Evolutionary conservation across 2,888 invertebrate species (phyloP).

Genomic region (Listrodromus nycthemerus): DNA sequence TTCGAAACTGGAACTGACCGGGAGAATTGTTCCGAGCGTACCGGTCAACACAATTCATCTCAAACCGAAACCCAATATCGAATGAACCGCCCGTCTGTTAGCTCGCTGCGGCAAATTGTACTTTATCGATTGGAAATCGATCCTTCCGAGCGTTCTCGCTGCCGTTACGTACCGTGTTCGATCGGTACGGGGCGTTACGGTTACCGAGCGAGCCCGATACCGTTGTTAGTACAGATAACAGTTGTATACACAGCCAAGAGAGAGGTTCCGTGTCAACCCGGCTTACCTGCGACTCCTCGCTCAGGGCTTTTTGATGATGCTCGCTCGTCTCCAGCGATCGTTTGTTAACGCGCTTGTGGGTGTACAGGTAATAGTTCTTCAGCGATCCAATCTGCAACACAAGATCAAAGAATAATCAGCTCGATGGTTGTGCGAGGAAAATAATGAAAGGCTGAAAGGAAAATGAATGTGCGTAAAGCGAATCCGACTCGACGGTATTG

Average conservation of each 20-base stretch:
- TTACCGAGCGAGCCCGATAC: not conserved
- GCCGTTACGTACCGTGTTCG: not conserved
- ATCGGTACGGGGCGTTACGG: not conserved
- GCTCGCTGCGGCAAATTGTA: conserved; percentile 8
- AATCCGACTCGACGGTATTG: not conserved
- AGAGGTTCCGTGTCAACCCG: not conserved
- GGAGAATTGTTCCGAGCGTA: conserved; percentile 16
- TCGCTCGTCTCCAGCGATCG: conserved; percentile 92
- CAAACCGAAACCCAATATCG: conserved; percentile 15
- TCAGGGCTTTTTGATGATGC: conserved; percentile 91
- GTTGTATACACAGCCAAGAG: not conserved
- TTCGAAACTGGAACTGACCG: conserved; percentile 15
- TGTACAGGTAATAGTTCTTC: conserved; percentile 93
- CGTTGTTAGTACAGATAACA: not conserved
- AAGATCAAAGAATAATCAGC: conserved; percentile 67
- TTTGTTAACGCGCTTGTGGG: conserved; percentile 94
- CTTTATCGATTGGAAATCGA: conserved; percentile 16
- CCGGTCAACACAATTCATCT: conserved; percentile 39
- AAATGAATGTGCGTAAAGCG: not conserved
- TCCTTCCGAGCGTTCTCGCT: not conserved
- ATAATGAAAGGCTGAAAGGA: not conserved
- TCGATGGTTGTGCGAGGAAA: not conserved
- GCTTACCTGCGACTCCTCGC: conserved; percentile 91
- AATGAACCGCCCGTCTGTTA: not conserved
- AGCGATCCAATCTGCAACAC: conserved; percentile 95